Percentiles rank a stretch among this genome's conserved stretches.
Evolutionary conservation across 2,113 vertebrate species (phyloP).

Genomic region (Cheirogaleus medius): DNA sequence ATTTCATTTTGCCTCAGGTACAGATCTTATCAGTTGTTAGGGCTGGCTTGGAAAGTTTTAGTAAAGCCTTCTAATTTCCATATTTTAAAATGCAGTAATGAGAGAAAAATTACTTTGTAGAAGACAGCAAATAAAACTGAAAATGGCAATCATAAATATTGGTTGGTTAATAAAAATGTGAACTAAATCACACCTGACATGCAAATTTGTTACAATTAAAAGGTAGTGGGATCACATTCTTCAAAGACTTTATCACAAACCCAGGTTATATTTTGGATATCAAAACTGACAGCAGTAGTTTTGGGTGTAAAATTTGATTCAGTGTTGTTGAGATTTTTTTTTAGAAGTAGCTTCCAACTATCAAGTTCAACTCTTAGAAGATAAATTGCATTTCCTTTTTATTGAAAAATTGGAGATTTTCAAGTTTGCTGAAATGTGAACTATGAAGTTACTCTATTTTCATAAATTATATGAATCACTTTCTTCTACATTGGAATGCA

Average conservation of each 20-base stretch:
- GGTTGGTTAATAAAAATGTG: constrained; percentile 27
- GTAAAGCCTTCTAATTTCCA: neutral
- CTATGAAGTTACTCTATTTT: constrained; percentile 33
- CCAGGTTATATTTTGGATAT: neutral
- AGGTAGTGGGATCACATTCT: neutral
- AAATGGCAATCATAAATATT: constrained; percentile 16
- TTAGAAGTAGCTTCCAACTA: neutral
- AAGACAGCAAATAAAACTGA: constrained; percentile 38
- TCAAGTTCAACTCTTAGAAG: neutral
- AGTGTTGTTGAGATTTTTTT: neutral
- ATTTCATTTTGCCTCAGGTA: constrained; percentile 13
- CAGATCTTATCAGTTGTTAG: constrained; percentile 30
- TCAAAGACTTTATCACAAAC: neutral
- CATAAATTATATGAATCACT: neutral
- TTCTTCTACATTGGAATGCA: neutral
- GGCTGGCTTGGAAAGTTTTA: neutral
- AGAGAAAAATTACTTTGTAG: neutral
- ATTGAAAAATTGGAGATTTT: constrained; percentile 2
- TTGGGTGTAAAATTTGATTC: neutral
- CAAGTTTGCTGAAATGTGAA: constrained; percentile 21
- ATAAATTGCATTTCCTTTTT: neutral
- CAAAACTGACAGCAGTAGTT: neutral
- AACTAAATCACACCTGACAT: neutral
- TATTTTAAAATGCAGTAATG: constrained; percentile 41
- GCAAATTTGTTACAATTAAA: constrained; percentile 2